Conservation (phyloP, 1,140 invertebrate species). For the Eriosoma lanigerum region DNA sequence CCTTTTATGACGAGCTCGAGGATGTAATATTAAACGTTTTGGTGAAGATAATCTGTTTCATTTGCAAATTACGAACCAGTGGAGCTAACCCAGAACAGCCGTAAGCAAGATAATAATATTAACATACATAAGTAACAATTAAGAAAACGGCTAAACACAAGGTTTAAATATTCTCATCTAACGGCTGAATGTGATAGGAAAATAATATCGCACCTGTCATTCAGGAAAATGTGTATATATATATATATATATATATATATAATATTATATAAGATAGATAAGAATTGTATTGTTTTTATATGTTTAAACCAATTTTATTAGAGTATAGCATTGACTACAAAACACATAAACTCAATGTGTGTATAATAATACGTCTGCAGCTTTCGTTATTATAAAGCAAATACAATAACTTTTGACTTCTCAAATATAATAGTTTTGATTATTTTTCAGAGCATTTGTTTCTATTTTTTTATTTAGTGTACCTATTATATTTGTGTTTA, state of each 20-base stretch:
- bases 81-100: background rate
- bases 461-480: background rate
- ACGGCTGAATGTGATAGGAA: background rate
- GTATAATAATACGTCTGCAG: background rate
- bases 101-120: background rate
- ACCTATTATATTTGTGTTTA: no score
- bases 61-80: background rate
- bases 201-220: background rate
- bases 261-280: no score
- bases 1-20: background rate
- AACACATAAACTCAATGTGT: background rate
- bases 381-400: background rate
- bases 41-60: background rate
- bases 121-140: conserved; percentile 21
- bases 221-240: no score
- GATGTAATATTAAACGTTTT: background rate
- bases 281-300: no score
- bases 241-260: no score
- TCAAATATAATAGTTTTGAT: background rate
- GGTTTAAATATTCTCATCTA: background rate
- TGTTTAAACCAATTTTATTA: no score
- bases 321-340: background rate
- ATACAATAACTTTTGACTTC: background rate
- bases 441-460: background rate
- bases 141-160: background rate